phyloP scores from a whole-genome alignment of 2,113 vertebrate species.

The Addax nasomaculatus region DNA sequence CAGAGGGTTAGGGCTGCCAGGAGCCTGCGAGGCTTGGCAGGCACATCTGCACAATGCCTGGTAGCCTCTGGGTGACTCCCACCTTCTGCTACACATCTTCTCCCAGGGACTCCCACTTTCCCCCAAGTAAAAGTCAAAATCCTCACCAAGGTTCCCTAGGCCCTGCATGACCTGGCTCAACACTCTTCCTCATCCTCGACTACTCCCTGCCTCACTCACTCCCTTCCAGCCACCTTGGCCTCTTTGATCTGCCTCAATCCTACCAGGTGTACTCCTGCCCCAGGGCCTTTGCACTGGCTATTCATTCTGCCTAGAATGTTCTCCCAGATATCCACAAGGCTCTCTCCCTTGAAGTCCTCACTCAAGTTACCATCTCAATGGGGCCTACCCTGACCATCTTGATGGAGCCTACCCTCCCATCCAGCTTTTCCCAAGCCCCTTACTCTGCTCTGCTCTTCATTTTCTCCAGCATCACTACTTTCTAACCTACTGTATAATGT shows the following conservation, averaged over 20 bases:
- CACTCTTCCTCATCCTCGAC: background rate
- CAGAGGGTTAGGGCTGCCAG: background rate
- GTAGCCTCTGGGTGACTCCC: accelerated
- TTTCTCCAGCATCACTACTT: background rate
- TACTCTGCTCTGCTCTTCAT: background rate
- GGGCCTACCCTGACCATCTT: background rate
- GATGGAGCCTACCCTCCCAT: background rate
- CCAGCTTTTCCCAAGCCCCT: background rate
- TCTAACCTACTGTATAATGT: background rate
- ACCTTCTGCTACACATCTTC: background rate
- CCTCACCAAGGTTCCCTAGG: accelerated
- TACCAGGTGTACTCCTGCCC: background rate
- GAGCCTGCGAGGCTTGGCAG: background rate
- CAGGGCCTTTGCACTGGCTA: background rate
- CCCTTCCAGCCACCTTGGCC: background rate
- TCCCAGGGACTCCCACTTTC: background rate
- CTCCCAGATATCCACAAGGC: background rate
- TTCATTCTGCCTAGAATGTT: background rate
- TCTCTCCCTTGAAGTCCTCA: background rate
- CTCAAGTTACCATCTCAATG: background rate
- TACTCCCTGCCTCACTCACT: accelerated
- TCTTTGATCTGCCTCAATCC: background rate
- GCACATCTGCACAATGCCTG: background rate
- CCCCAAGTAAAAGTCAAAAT: background rate
- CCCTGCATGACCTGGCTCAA: background rate